Evolutionary conservation across 2,113 vertebrate genomes (phyloP), one percentile per base, ranked within the genome.

Genomic region (Lontra canadensis): DNA sequence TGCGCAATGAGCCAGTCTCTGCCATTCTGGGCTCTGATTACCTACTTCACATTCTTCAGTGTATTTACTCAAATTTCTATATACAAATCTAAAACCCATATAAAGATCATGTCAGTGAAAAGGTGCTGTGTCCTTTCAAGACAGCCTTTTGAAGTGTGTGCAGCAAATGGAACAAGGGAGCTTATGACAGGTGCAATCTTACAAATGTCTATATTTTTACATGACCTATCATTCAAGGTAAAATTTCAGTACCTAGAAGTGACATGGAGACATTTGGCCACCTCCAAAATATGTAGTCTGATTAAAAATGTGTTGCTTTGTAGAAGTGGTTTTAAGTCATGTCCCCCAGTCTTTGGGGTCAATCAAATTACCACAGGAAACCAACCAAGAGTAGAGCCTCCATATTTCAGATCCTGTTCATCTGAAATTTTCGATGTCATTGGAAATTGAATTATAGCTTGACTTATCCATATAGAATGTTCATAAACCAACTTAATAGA

Each of bases 231-330:
- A 87, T 65, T 94, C 49, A 29, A 83, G 7, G 6, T 31, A 59
- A 94, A 81, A 20, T 61, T 85, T 80, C 44, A 84, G 29, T 65
- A 80, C 10, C n/a, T 76, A 80, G 17, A 14, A 3, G 7, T 88
- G 39, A 25, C 34, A 44, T 67, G 15, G 18, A 42, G 47, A 94
- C n/a, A 85, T 85, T 31, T 83, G 52, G 47, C 52, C 20, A 65
- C 76, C 52, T 88, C 34, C 14, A 71, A 79, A 95, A 73, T n/a
- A 88, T 57, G 59, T 59, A 85, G 2, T 29, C 39, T 61, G 17
- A 90, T 90, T 94, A 63, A 86, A 95, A 94, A 81, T 23, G 44
- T 49, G 57, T 44, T 78, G n/a, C 20, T 85, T 81, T 91, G n/a
- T 80, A 87, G 79, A 61, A 55, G 31, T 6, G 73, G 9, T 81